Conservation (phyloP, 2,113 vertebrate species). For the Meles meles region DNA sequence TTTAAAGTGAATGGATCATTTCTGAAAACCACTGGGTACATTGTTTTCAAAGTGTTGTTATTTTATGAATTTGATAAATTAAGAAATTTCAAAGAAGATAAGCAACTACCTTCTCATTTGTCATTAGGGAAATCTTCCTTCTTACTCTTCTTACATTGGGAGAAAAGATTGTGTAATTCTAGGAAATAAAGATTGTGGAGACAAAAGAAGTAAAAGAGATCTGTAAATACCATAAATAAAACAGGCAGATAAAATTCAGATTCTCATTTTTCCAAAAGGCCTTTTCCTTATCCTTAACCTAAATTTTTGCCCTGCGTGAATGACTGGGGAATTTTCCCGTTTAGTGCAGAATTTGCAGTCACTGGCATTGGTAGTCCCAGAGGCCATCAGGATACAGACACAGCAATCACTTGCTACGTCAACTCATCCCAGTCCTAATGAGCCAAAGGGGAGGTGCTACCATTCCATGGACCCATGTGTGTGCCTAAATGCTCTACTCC, state of each 20-base stretch:
- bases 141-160: neutral
- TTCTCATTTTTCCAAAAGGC: neutral
- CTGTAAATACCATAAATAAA: neutral
- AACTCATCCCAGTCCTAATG: neutral
- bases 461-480: too few species aligned
- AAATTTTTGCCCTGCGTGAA: neutral
- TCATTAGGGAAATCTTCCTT: neutral
- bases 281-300: neutral
- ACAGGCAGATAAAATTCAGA: neutral
- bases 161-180: neutral
- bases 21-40: neutral
- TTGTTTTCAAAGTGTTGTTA: neutral
- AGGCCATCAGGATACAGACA: neutral
- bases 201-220: neutral
- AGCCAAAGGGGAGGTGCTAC: neutral
- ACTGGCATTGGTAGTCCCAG: neutral
- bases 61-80: neutral
- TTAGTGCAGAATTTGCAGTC: neutral
- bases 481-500: neutral
- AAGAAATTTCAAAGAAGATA: neutral
- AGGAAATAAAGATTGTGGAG: neutral
- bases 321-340: neutral
- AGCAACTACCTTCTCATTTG: neutral
- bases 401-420: accelerated
- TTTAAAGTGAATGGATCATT: neutral